Evolutionary conservation across 1,140 invertebrate genomes (phyloP), one percentile per base, ranked within the genome.

Genomic region (Xylocopa sonorina): DNA sequence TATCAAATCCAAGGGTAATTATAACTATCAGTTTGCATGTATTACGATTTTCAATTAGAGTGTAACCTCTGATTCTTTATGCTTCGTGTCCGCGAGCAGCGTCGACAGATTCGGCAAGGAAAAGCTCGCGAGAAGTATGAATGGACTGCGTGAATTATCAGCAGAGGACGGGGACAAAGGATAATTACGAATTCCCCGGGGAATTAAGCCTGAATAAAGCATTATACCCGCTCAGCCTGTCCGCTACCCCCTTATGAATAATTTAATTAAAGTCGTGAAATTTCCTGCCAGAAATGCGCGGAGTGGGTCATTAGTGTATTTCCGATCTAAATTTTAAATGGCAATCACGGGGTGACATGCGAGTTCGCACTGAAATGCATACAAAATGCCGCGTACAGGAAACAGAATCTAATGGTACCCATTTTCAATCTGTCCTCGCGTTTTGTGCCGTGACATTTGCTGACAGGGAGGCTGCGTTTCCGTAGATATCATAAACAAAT

Each of bases 281-380:
- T 69, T 77, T 48, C 34, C n/a, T 51, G 2, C 0, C 53, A n/a
- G 7, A 21, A 38, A 69, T 29, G 21, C 51, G 14, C 6, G 7
- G 38, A 12, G 27, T 27, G 3, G 5, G 53, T 32, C 53, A 69
- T 58, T 38, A 58, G 51, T 77, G 69, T 77, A 69, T 69, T 58
- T 77, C 58, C 43, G 29, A 77, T 77, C 58, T 77, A 69, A 77
- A 77, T 77, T 77, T 77, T 32, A 77, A 77, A 77, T 77, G n/a
- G 1, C 32, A 0, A 18, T 21, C 43, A 53, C n/a, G 27, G 34
- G 12, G n/a, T n/a, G 16, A 6, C 41, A 48, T 68, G 51, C 43
- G 55, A 58, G 69, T 77, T 34, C n/a, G n/a, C n/a, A n/a, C n/a
- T 2, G 4, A 29, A 58, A 53, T 43, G 48, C 34, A 63, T 21